A percentile compares a stretch with the other conserved stretches of the same genome.
Evolutionary conservation across 2,888 invertebrate species (phyloP).

Genomic region (Caradrina kadenii): DNA sequence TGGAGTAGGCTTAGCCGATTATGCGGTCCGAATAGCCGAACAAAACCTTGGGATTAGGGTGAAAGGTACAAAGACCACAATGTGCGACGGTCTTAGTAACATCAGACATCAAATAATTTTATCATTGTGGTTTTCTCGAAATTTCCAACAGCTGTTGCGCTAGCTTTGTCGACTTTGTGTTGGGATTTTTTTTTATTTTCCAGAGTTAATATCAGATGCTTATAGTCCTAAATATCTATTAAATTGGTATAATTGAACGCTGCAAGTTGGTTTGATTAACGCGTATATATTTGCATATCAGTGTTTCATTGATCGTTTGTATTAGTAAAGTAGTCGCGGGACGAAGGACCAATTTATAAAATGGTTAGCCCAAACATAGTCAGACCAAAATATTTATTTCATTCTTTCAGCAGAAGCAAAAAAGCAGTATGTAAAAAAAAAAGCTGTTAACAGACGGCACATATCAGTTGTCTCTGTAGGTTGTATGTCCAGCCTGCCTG

Average conservation of each 20-base stretch:
- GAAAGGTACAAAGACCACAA: not conserved
- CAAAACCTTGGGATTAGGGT: constrained; percentile 49
- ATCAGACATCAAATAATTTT: constrained; percentile 38
- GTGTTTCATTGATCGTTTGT: not conserved
- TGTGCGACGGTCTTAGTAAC: constrained; percentile 19
- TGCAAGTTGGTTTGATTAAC: no score
- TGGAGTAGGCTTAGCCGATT: constrained; percentile 46
- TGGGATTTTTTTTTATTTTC: constrained; percentile 1
- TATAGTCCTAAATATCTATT: not conserved
- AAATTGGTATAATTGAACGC: not conserved
- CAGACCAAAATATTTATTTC: not conserved
- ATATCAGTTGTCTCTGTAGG: constrained; percentile 45
- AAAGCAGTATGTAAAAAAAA: constrained; percentile 14
- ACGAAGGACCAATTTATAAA: not conserved
- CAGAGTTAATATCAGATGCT: not conserved
- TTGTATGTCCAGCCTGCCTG: constrained; percentile 61
- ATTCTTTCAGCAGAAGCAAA: no score
- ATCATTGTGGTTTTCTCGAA: constrained; percentile 14
- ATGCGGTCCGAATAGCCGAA: constrained; percentile 33
- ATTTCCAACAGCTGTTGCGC: constrained; percentile 23
- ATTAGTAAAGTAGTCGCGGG: not conserved
- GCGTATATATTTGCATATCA: not conserved
- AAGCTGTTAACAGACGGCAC: constrained; percentile 15
- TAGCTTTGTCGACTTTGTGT: constrained; percentile 19
- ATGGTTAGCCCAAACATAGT: not conserved